Percentiles rank a stretch among this genome's conserved stretches.
Evolutionary conservation across 1,140 invertebrate genomes (phyloP).

Genomic region (Kradibia gibbosae): DNA sequence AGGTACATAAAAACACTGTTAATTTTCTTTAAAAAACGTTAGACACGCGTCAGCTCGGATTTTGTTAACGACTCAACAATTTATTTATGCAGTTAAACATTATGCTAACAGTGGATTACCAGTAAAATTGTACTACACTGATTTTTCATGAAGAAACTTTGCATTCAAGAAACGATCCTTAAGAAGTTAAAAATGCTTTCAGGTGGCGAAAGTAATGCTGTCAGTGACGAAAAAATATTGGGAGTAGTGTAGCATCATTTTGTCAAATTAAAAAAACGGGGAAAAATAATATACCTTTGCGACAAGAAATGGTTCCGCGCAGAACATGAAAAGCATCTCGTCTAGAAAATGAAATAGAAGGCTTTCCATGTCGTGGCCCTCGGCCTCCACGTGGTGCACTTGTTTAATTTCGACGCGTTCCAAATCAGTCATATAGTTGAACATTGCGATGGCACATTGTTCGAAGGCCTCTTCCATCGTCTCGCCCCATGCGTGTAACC

Average conservation of each 20-base stretch:
- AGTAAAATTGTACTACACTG: no score
- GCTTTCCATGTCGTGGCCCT: conserved; percentile 89
- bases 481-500: conserved; percentile 93
- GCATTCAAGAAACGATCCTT: no score
- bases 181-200: no score
- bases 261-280: neutral
- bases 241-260: neutral
- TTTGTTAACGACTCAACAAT: no score
- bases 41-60: no score
- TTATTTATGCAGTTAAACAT: no score
- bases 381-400: conserved; percentile 86
- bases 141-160: no score
- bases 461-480: conserved; percentile 93
- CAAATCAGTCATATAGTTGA: conserved; percentile 97
- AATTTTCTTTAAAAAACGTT: neutral
- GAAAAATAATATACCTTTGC: conserved; percentile 72
- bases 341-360: conserved; percentile 95
- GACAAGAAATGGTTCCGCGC: conserved; percentile 88
- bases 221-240: neutral
- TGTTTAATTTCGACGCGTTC: conserved; percentile 86
- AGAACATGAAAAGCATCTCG: conserved; percentile 94
- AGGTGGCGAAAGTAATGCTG: neutral
- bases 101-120: no score
- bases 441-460: conserved; percentile 96
- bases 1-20: neutral